A percentile compares a stretch with the other conserved stretches of the same genome.
phyloP scores from a whole-genome alignment of 2,797 vertebrate genomes.

The Acanthurus leucopareius region DNA sequence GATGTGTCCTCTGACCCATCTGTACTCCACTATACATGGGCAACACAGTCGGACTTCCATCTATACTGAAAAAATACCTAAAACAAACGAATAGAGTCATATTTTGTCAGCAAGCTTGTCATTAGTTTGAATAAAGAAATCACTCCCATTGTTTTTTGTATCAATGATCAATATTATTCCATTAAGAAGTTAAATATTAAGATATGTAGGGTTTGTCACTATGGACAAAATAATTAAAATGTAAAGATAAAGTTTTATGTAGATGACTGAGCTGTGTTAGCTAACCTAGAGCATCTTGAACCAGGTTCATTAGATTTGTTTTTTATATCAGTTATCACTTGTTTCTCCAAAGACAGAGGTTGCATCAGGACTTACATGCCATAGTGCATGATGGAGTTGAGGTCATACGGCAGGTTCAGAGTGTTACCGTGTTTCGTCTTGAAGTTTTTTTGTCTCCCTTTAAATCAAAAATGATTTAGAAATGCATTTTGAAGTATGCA shows the following conservation, averaged over 20 bases:
- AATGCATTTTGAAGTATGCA: neutral
- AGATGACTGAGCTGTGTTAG: too few species aligned
- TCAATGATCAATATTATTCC: too few species aligned
- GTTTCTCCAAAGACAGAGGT: neutral
- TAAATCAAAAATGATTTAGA: neutral
- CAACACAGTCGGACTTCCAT: constrained; percentile 41
- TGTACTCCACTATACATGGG: fast-evolving
- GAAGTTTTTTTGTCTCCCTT: constrained; percentile 52
- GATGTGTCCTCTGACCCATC: constrained; percentile 62
- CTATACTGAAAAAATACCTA: constrained; percentile 61
- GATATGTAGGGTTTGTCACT: too few species aligned
- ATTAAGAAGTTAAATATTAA: too few species aligned
- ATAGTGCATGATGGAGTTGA: constrained; percentile 70
- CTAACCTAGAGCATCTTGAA: too few species aligned
- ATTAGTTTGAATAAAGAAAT: too few species aligned
- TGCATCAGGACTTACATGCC: constrained; percentile 52
- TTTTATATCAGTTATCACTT: neutral
- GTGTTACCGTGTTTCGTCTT: constrained; percentile 31
- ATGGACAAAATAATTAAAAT: too few species aligned
- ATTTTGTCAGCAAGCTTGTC: too few species aligned
- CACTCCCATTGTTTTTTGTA: too few species aligned
- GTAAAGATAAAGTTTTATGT: too few species aligned
- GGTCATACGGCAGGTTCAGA: constrained; percentile 62
- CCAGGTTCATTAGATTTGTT: too few species aligned
- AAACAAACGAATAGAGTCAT: neutral